Evolutionary conservation across 1,140 invertebrate genomes (phyloP), one percentile per base, ranked within the genome.

Genomic region (Pomacea maculata): DNA sequence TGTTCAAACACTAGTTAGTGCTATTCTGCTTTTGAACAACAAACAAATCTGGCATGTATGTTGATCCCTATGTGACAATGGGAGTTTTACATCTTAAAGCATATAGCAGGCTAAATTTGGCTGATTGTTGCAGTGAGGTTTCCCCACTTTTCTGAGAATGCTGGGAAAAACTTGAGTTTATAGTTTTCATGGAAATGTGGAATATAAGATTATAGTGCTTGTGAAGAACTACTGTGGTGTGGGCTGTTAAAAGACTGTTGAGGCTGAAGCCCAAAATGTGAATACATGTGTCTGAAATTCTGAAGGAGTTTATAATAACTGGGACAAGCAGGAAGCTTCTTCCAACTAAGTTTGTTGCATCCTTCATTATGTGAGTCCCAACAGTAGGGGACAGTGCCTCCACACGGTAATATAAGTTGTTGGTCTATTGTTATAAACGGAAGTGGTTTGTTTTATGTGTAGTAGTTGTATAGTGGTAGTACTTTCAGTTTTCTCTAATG

Each of bases 381-480:
- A 25, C 25, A 25, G 25, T 45, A 45, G 34, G 34, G 6, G 34
- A 45, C 34, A 45, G 34, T 45, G 34, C 34, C 34, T 45, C 34
- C 34, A 45, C 34, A 45, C 19, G 7, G 34, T 21, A 19, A 52
- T 74, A 45, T 17, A 25, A 74, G 54, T 74, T 34, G 34, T 45
- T 19, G 34, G 34, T 52, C 34, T 54, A 4, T 17, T 29, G 34
- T 74, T n/a, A 10, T 45, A n/a, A 74, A 2, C n/a, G 7, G 12
- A 74, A 54, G 6, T 74, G 72, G 11, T 45, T 8, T 55, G n/a
- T n/a, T 77, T 17, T 75, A 70, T 79, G 19, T 80, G 73, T 70
- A 61, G 64, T 34, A 65, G 63, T 82, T 61, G 1, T 55, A 80
- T 61, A 8, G 57, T 61, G 11, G 11, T 55, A 29, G 17, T 82